Evolutionary conservation across 2,888 invertebrate species (phyloP), one percentile per base, ranked within the genome.

Genomic region (Rotaria socialis): DNA sequence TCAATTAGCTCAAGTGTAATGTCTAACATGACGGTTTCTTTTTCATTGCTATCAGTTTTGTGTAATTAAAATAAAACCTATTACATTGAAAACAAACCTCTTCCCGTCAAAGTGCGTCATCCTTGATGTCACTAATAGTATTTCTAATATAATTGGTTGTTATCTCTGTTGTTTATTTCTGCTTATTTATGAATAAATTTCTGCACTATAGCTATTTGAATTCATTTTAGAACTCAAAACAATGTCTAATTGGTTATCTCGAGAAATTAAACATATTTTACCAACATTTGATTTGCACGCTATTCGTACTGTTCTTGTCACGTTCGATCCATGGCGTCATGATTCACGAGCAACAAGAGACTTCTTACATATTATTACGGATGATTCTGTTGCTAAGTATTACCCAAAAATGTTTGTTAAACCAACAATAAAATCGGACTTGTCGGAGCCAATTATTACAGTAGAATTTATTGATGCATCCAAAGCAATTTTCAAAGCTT

Each of bases 281-380:
- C 80, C 80, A 24, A 80, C 80, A n/a, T 80, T 80, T 80, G 80
- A 80, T 80, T 80, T 80, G n/a, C 80, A 80, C n/a, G 80, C 80
- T 80, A 24, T 80, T 80, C 43, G 47, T 14, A 80, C 80, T 10
- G 80, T 80, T 6, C 47, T 80, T 22, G 47, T 80, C 2, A 22
- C 80, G n/a, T 80, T 80, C 35, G 80, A 80, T 80, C 80, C 80
- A 80, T 80, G 80, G 80, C 43, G 80, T n/a, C n/a, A n/a, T n/a
- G 80, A 80, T 80, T 47, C 80, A 14, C 47, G 80, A 47, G 47
- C 43, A 14, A 47, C 80, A 47, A 43, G 80, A 47, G 80, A 80
- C 47, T 80, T 80, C 47, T 14, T 80, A 47, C 80, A 80, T 47
- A 80, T 80, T n/a, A 47, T 80, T 41, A 80, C 80, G 2, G 80